Base-by-base conservation (phyloP, 2,113 vertebrate species). In the Oryzias celebensis region DNA sequence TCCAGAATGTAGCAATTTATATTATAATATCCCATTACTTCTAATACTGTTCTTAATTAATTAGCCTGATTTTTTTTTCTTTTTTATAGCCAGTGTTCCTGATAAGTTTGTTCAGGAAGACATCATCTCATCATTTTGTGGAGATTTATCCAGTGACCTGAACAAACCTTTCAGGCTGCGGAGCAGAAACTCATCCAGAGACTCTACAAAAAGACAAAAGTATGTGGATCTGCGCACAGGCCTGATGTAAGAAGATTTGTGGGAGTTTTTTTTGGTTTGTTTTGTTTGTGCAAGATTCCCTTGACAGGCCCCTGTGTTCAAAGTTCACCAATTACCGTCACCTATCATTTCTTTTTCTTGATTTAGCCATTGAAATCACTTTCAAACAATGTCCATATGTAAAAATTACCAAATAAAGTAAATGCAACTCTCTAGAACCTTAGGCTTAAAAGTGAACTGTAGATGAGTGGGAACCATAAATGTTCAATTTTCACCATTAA, bases 1-100 rank as follows among this genome's bases (percentile, higher is more conserved):
- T 93, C 91, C 91, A 93, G 92, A 93, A 93, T 93, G 92, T 93
- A 92, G 91, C 90, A 92, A 92, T 93, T 93, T 93, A 93, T 93
- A 93, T 93, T 93, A 92, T 92, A 93, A 93, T 93, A 92, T 92
- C 90, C 91, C 89, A 92, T 92, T 92, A 93, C 90, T 93, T 91
- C 89, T 91, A 92, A 93, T 93, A 92, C 91, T 92, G 90, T 88
- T 92, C 90, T 92, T 92, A 93, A 92, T 93, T 92, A 92, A 93
- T 93, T 92, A 92, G 90, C 85, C 88, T 90, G 86, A 76, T 88
- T 91, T 90, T 90, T 90, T 89, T 86, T 88, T 47, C 47, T 17
- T 31, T 45, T 72, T 44, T 65, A 36, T 52, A 61, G 63, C 77
- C 78, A 57, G 18, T 71, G 74, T 83, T 79, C 68, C 79, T 81